Evolutionary conservation across 2,113 vertebrate genomes (phyloP).

Genomic region (Dryoscopus gambensis): DNA sequence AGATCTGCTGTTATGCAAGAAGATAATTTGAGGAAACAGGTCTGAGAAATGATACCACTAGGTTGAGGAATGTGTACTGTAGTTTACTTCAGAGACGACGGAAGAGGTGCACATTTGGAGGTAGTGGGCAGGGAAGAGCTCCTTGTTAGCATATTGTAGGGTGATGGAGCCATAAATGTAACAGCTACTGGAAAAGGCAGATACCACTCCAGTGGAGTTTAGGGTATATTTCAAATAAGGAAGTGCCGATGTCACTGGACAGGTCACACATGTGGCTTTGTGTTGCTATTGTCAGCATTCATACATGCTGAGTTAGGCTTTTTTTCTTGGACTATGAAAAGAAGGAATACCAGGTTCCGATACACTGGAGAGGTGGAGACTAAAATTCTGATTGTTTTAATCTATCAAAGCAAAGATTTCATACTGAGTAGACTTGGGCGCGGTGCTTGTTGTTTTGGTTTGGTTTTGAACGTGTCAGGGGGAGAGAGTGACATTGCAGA

Average conservation of each 20-base stretch:
- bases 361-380: no score
- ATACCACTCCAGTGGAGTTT: not conserved
- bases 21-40: not conserved
- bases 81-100: not conserved
- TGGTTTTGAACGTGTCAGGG: not conserved
- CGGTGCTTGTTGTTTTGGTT: not conserved
- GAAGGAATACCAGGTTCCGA: not conserved
- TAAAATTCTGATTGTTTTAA: not conserved
- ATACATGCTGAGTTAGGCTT: rapidly evolving
- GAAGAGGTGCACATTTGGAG: not conserved
- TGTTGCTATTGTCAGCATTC: not conserved
- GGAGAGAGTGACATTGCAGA: not conserved
- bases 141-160: not conserved
- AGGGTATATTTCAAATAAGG: not conserved
- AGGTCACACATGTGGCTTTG: not conserved
- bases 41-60: not conserved
- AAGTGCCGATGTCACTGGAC: not conserved
- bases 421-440: not conserved
- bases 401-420: not conserved
- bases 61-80: not conserved
- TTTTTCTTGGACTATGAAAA: not conserved
- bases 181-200: not conserved
- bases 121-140: not conserved
- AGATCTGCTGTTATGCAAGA: not conserved
- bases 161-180: not conserved